Percentiles rank a stretch among this genome's conserved stretches.
These are phyloP conservation scores for Euphydryas editha DNA, from an alignment of 2,888 invertebrate species.

Conservation along the genomic window DNA sequence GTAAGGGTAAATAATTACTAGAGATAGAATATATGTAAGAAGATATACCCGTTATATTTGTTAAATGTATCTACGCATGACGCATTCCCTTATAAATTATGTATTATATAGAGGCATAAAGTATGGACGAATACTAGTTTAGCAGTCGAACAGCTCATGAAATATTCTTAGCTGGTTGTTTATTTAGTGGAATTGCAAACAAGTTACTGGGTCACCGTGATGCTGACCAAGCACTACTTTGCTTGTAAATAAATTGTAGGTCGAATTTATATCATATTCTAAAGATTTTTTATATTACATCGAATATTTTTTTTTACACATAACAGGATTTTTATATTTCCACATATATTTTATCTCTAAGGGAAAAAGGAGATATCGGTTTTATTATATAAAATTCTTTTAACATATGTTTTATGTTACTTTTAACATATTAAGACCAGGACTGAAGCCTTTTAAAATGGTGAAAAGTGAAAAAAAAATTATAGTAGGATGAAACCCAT, in stretches of 20 bases:
- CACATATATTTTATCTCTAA: too few relatives aligned
- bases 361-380: too few relatives aligned
- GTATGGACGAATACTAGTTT: slow-evolving; percentile 41
- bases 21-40: not conserved
- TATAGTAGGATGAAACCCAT: too few relatives aligned
- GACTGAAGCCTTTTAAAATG: too few relatives aligned
- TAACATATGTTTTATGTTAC: too few relatives aligned
- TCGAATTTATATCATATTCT: slow-evolving; percentile 15
- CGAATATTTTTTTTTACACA: not conserved
- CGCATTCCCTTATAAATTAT: slow-evolving; percentile 25
- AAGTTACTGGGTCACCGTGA: slow-evolving; percentile 49
- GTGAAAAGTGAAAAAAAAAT: too few relatives aligned
- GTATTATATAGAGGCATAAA: slow-evolving; percentile 30
- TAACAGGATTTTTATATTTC: too few relatives aligned
- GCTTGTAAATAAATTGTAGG: slow-evolving; percentile 13
- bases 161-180: slow-evolving; percentile 54
- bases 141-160: slow-evolving; percentile 48
- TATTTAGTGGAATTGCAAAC: slow-evolving; percentile 52
- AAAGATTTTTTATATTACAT: not conserved
- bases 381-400: too few relatives aligned
- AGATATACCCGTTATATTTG: slow-evolving; percentile 3
- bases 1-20: not conserved
- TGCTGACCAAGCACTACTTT: slow-evolving; percentile 48
- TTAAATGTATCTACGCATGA: slow-evolving; percentile 18
- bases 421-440: too few relatives aligned